A percentile compares a stretch with the other conserved stretches of the same genome.
These are phyloP conservation scores for Lonchura striata DNA, from an alignment of 2,113 vertebrate genomes.

Conservation along the genomic window DNA sequence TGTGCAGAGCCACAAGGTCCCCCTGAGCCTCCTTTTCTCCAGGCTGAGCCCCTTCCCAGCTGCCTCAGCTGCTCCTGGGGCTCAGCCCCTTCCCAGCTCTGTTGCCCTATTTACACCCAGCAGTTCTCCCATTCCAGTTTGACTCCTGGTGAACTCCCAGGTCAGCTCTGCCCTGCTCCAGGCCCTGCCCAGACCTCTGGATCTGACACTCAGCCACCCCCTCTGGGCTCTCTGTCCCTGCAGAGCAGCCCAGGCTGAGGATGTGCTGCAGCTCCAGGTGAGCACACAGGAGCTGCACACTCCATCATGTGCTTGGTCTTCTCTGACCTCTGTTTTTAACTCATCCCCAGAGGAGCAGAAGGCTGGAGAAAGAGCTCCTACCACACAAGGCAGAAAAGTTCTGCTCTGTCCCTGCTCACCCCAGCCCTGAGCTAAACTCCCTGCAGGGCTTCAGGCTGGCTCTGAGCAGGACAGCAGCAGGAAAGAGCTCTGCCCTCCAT, in stretches of 20 bases:
- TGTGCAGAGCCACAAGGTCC: neutral
- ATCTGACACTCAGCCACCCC: neutral
- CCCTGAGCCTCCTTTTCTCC: neutral
- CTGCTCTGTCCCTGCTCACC: neutral
- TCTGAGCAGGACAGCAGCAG: neutral
- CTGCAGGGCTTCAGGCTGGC: neutral
- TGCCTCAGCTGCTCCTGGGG: neutral
- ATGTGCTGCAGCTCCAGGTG: neutral
- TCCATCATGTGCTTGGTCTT: neutral
- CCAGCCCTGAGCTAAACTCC: neutral
- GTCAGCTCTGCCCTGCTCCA: neutral
- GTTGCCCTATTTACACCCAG: neutral
- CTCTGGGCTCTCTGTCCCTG: neutral
- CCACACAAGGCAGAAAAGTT: neutral
- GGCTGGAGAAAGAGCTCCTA: neutral
- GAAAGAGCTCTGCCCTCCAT: neutral
- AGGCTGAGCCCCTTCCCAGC: neutral
- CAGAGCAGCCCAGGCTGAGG: neutral
- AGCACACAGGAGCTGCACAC: neutral
- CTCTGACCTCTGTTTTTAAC: neutral
- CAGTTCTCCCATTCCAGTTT: neutral
- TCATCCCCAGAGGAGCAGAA: neutral
- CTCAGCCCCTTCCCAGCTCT: neutral
- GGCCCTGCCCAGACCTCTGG: neutral
- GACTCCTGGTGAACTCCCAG: neutral